Evolutionary conservation across 2,797 vertebrate genomes (phyloP).

Genomic region (Sciaenops ocellatus): DNA sequence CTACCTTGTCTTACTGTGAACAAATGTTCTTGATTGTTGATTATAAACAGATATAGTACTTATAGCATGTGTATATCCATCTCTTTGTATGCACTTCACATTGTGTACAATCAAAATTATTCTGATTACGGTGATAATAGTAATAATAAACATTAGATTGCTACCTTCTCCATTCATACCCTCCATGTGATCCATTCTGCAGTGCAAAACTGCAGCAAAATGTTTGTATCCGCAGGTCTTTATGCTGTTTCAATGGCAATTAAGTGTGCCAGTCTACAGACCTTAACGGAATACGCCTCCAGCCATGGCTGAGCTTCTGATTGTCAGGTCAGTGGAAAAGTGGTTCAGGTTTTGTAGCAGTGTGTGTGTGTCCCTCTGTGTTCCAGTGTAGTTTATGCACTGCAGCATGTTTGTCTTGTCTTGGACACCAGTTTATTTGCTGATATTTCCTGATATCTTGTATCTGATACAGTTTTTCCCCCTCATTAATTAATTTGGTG

Average conservation of each 20-base stretch:
- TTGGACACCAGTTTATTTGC: not conserved
- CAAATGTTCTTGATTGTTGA: no score
- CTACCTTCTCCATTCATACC: not conserved
- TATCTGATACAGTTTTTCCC: no score
- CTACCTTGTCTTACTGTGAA: no score
- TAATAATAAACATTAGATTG: not conserved
- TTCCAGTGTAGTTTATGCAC: not conserved
- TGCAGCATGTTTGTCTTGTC: not conserved
- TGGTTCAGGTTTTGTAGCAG: not conserved
- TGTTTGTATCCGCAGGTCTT: not conserved
- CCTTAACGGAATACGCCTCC: slow-evolving; percentile 32
- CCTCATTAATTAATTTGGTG: no score
- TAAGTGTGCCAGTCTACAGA: slow-evolving; percentile 8
- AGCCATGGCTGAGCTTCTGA: not conserved
- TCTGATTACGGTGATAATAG: not conserved
- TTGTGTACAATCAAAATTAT: no score
- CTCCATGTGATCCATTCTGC: not conserved
- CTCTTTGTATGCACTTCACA: no score
- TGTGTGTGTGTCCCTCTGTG: not conserved
- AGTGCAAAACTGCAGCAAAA: not conserved
- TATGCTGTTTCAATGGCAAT: slow-evolving; percentile 8
- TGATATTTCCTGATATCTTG: no score
- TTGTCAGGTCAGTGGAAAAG: slow-evolving; percentile 20
- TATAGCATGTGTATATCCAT: no score
- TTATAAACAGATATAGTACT: no score